Base-by-base conservation (phyloP, 1,140 invertebrate species). In the Spodoptera litura region DNA sequence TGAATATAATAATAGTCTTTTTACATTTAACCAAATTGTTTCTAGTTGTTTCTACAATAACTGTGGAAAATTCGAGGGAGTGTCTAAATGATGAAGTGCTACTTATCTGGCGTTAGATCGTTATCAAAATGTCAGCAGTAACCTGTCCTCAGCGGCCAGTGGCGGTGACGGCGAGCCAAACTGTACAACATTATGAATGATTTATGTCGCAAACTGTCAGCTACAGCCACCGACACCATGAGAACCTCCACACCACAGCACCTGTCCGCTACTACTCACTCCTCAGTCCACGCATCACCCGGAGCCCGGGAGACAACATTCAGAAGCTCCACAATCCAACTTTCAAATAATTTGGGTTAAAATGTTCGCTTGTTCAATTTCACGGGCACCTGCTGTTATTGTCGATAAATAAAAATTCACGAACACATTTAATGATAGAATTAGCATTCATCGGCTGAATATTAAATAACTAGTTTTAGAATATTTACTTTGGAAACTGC, bases 401-500 rank as follows among this genome's bases (percentile, higher is more conserved):
- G 13, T 38, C 35, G 12, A 62, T 38, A 62, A 38, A 58, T 27
- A 25, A 58, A 10, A 25, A 13, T 56, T 56, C 55, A 20, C 20
- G 20, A 56, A 56, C 38, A 25, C 15, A 56, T 10, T 56, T n/a
- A 44, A 62, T 27, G 31, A 62, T 31, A 62, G 13, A 62, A 38
- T 62, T 38, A 44, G 59, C n/a, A 15, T 56, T 62, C 59, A 44
- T 62, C 38, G 11, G 35, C 8, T 58, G 55, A 62, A 62, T 62
- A 62, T 62, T 62, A 62, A 62, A n/a, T 62, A 15, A 58, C 38
- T 44, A 44, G 38, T 44, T 44, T 44, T 44, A 10, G 55, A 58
- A 58, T 58, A 25, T 58, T 58, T 31, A 61, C 12, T 62, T 38
- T 62, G 35, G 31, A 62, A 62, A 62, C 59, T 62, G 59, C 59